Percentiles rank a stretch among this genome's conserved stretches.
Evolutionary conservation across 2,113 vertebrate species (phyloP).

Genomic region (Toxostoma redivivum): DNA sequence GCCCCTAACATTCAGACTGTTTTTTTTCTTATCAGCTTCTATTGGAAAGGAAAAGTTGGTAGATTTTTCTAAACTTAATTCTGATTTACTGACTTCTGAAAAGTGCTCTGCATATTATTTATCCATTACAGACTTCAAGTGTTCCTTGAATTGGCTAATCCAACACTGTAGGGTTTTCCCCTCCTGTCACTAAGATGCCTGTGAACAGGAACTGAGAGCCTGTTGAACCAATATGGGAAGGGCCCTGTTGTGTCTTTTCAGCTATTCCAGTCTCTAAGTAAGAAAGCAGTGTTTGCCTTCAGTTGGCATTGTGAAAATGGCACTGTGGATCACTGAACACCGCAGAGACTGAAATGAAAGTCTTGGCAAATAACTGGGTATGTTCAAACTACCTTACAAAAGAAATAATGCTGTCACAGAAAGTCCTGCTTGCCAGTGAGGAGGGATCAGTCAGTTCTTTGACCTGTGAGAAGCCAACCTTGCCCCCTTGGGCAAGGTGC

Average conservation of each 20-base stretch:
- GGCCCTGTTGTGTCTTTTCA: neutral
- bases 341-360: neutral
- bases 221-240: neutral
- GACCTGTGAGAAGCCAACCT: neutral
- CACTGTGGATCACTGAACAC: neutral
- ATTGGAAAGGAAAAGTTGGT: neutral
- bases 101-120: neutral
- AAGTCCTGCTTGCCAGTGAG: neutral
- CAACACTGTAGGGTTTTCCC: neutral
- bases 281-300: neutral
- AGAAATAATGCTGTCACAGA: neutral
- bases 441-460: neutral
- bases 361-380: neutral
- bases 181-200: neutral
- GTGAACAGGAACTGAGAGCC: neutral
- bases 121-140: neutral
- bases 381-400: neutral
- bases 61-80: neutral
- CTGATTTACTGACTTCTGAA: neutral
- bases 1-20: rapidly evolving
- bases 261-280: neutral
- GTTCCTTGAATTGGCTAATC: neutral
- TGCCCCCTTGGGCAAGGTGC: neutral
- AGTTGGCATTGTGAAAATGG: neutral
- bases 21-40: neutral